A percentile compares a stretch with the other conserved stretches of the same genome.
phyloP scores from a whole-genome alignment of 2,888 invertebrate genomes.

The Drosophila ustulata region DNA sequence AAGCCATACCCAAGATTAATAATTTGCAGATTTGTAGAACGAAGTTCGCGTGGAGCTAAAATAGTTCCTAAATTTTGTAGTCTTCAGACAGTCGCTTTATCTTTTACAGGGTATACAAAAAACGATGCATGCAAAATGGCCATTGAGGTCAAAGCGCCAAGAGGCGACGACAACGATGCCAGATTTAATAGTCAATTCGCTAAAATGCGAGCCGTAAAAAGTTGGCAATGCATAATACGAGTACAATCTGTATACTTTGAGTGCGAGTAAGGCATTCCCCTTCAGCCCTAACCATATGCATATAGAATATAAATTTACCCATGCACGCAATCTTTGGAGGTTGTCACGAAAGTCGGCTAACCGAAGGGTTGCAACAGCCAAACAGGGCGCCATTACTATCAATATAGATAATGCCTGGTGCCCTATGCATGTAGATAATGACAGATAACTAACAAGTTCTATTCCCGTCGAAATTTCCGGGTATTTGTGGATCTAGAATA shows the following conservation, averaged over 20 bases:
- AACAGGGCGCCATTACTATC: not conserved
- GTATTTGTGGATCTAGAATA: not conserved
- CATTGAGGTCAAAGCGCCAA: conserved; percentile 66
- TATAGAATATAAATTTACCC: not conserved
- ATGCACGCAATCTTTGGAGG: conserved; percentile 34
- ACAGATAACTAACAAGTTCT: not conserved
- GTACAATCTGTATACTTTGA: conserved; percentile 17
- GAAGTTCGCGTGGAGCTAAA: not conserved
- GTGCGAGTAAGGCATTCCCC: not conserved
- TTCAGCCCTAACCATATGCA: not conserved
- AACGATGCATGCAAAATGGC: conserved; percentile 47
- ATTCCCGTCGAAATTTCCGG: not conserved
- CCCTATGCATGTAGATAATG: not conserved
- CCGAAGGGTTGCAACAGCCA: not conserved
- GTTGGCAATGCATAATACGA: conserved; percentile 27
- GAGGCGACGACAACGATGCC: conserved; percentile 27
- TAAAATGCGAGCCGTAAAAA: conserved; percentile 30
- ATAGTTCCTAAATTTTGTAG: not conserved
- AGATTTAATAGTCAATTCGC: conserved; percentile 25
- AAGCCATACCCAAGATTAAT: not conserved
- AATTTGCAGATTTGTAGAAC: not conserved
- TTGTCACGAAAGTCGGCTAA: conserved; percentile 4
- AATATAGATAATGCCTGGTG: not conserved
- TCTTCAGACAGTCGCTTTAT: not conserved
- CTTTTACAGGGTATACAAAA: conserved; percentile 25